These are phyloP conservation scores for Thereva unica DNA, from an alignment of 2,888 invertebrate species.

Conservation along the genomic window DNA sequence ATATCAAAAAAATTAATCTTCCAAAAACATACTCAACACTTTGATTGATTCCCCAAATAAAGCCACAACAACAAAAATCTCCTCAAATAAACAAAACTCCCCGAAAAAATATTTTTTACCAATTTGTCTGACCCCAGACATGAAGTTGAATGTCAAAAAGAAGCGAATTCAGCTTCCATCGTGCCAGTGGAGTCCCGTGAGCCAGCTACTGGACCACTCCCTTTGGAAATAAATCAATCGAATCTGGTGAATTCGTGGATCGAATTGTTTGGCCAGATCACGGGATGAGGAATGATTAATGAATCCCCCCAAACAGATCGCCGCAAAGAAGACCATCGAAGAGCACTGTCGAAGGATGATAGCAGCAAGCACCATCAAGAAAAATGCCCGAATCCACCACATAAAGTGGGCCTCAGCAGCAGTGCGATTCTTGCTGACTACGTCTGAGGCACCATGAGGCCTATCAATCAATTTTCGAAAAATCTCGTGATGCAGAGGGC, in stretches of 20 bases:
- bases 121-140: conserved; percentile 24
- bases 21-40: no score
- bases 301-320: conserved; percentile 2
- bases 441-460: conserved; percentile 15
- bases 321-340: neutral
- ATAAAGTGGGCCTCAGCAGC: conserved; percentile 11
- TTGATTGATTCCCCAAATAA: no score
- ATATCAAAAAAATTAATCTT: no score
- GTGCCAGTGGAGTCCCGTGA: conserved; percentile 11
- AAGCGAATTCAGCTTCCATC: conserved; percentile 18
- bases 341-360: conserved; percentile 16
- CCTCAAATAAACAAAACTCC: neutral
- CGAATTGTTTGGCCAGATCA: conserved; percentile 24
- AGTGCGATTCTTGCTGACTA: conserved; percentile 13
- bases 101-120: conserved; percentile 17
- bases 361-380: conserved; percentile 25
- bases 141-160: conserved; percentile 15
- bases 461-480: conserved; percentile 33
- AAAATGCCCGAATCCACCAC: conserved; percentile 4
- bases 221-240: conserved; percentile 28
- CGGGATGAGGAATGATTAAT: conserved; percentile 32
- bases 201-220: conserved; percentile 27
- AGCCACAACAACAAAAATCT: no score
- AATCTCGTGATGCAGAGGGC: conserved; percentile 14
- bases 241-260: conserved; percentile 18